Evolutionary conservation across 2,797 vertebrate genomes (phyloP).

Genomic region (Heliangelus exortis): DNA sequence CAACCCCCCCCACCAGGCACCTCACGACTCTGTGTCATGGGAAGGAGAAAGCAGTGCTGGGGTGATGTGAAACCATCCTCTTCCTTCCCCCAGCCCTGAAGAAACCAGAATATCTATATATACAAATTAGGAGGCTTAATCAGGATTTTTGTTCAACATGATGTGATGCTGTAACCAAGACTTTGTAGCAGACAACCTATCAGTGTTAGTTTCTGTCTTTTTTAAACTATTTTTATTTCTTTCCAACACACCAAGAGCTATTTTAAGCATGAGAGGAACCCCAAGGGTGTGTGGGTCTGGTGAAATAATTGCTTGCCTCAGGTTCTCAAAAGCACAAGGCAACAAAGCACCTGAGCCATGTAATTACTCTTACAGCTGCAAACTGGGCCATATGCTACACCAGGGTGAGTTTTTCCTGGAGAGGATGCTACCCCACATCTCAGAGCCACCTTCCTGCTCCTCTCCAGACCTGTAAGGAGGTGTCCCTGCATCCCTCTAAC

Average conservation of each 20-base stretch:
- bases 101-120: neutral
- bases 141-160: neutral
- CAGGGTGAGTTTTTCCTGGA: neutral
- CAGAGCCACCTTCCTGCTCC: neutral
- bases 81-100: neutral
- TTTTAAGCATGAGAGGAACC: neutral
- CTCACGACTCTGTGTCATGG: rapidly evolving
- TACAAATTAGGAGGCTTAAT: neutral
- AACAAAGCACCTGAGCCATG: conserved; percentile 64
- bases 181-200: neutral
- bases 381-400: neutral
- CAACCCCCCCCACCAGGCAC: neutral
- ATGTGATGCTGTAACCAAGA: neutral
- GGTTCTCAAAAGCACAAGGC: conserved; percentile 35
- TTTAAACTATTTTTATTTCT: neutral
- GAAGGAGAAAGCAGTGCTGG: neutral
- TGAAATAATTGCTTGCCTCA: conserved; percentile 63
- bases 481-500: neutral
- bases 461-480: rapidly evolving
- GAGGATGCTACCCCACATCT: neutral
- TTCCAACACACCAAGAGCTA: neutral
- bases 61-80: neutral
- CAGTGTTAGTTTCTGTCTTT: neutral
- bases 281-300: conserved; percentile 13
- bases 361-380: conserved; percentile 52